Evolutionary conservation across 1,140 invertebrate species (phyloP), one percentile per base, ranked within the genome.

Genomic region (Aleiodes sp.): DNA sequence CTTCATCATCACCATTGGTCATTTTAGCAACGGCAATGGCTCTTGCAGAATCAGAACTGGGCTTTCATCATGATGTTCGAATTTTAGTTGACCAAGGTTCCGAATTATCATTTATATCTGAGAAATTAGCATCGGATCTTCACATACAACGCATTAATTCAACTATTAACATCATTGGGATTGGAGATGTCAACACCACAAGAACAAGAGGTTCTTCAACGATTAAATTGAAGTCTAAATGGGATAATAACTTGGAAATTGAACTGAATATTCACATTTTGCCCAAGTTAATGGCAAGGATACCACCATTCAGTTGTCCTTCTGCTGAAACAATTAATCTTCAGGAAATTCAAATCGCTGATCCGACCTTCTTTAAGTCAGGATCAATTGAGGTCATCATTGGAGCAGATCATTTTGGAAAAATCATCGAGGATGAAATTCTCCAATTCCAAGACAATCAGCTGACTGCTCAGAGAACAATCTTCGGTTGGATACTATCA

Each of bases 51-150:
- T n/a, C n/a, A n/a, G n/a, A n/a, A n/a, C n/a, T n/a, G n/a, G n/a
- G n/a, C n/a, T n/a, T n/a, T n/a, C n/a, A n/a, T n/a, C n/a, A n/a
- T n/a, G n/a, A n/a, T n/a, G n/a, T n/a, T n/a, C 46, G 65, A 6
- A 52, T 52, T 1, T 24, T 79, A 8, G 43, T 79, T 9, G 76
- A 75, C 57, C 75, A 72, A 60, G 75, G 75, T 1, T 77, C 74
- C 1, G 61, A 78, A 31, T 69, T 67, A 16, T 70, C 70, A 6
- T 37, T 75, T 7, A 73, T 75, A 14, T 70, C 71, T 21, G 72
- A 74, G 65, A 63, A 60, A 9, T 66, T 74, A 3, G 67, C 71
- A 76, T 46, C 26, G n/a, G n/a, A 63, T 2, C 62, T 76, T 12
- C 64, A 64, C 0, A 35, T 75, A 6, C 62, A 19, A 14, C 65